These are phyloP conservation scores for Himalopsyche anomala DNA, from an alignment of 2,888 invertebrate species.

Conservation along the genomic window DNA sequence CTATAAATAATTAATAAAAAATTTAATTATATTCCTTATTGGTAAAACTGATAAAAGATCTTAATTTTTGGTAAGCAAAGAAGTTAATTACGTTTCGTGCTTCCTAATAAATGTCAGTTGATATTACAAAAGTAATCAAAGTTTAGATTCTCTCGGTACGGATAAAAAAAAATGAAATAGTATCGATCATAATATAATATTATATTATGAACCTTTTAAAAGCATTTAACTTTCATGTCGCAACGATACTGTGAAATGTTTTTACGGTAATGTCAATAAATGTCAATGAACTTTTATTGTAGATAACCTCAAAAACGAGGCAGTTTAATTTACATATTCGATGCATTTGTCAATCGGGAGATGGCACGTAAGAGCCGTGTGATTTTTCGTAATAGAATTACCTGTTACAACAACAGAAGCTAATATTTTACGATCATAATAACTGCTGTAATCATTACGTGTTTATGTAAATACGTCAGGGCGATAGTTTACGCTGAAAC, in stretches of 20 bases:
- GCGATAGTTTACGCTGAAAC: slow-evolving; percentile 14
- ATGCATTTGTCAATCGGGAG: slow-evolving; percentile 35
- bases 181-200: no score
- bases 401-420: slow-evolving; percentile 6
- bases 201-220: neutral
- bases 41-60: no score
- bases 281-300: slow-evolving; percentile 32
- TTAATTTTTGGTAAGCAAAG: no score
- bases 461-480: neutral
- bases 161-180: no score
- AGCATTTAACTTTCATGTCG: slow-evolving; percentile 1
- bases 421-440: neutral
- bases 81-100: no score
- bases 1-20: no score
- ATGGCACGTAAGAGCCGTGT: neutral
- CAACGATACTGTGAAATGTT: neutral
- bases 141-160: no score
- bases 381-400: neutral
- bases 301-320: slow-evolving; percentile 34
- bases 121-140: no score
- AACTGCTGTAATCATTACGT: slow-evolving; percentile 8
- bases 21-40: no score
- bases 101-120: no score
- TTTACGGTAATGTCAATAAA: slow-evolving; percentile 5
- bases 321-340: slow-evolving; percentile 25